phyloP scores from a whole-genome alignment of 2,888 invertebrate species.

The Gonocerus acuteangulatus region DNA sequence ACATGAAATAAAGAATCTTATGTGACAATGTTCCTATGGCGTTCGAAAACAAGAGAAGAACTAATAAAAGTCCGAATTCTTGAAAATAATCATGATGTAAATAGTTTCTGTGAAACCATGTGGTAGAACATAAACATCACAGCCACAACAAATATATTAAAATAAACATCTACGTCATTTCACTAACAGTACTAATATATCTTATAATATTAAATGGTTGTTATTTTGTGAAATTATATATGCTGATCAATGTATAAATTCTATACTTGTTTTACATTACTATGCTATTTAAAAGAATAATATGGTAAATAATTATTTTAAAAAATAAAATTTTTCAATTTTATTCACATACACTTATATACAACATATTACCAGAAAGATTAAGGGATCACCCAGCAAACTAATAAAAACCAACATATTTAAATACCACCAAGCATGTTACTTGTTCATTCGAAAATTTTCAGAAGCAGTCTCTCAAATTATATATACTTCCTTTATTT shows the following conservation, averaged over 20 bases:
- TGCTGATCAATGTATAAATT: not conserved
- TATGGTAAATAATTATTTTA: not conserved
- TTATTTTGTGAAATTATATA: not conserved
- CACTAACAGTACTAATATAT: not conserved
- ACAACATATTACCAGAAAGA: too few species aligned
- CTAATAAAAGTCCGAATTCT: too few species aligned
- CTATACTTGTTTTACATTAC: not conserved
- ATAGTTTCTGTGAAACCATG: conserved; percentile 3
- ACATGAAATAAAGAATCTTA: too few species aligned
- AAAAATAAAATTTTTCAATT: not conserved
- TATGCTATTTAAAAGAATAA: not conserved
- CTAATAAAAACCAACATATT: too few species aligned
- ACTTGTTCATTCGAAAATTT: too few species aligned
- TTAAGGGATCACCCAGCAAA: too few species aligned
- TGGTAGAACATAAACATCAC: conserved; percentile 10
- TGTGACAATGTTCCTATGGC: too few species aligned
- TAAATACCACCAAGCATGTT: too few species aligned
- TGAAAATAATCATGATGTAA: too few species aligned
- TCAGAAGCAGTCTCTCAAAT: too few species aligned
- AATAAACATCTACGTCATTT: conserved; percentile 1
- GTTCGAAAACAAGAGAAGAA: too few species aligned
- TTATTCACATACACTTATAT: not conserved
- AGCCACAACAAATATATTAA: conserved; percentile 10
- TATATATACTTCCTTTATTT: too few species aligned
- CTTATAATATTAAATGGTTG: not conserved